Evolutionary conservation across 1,140 invertebrate species (phyloP).

Genomic region (Drosophila kepulauana): DNA sequence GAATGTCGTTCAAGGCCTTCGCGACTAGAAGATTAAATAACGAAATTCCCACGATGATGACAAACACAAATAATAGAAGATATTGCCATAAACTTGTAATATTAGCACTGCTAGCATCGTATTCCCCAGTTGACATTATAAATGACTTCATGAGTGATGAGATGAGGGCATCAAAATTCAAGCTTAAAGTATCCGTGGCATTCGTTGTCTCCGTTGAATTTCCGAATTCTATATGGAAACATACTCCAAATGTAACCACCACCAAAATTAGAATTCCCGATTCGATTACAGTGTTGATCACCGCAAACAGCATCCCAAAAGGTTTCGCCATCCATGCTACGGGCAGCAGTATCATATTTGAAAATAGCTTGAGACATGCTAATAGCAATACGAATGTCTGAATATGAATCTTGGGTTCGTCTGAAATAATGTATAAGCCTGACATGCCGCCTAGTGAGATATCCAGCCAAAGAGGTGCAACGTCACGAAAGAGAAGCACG

Average conservation of each 20-base stretch:
- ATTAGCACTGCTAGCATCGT: neutral
- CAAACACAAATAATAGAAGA: neutral
- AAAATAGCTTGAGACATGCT: neutral
- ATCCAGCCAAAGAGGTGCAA: neutral
- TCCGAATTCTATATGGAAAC: neutral
- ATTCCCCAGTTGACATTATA: constrained; percentile 14
- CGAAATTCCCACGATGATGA: neutral
- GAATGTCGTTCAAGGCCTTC: constrained; percentile 3
- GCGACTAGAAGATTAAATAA: neutral
- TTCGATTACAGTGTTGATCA: neutral
- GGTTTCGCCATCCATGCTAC: neutral
- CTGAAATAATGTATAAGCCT: neutral
- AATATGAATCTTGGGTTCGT: neutral
- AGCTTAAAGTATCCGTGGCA: neutral
- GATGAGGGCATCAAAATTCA: neutral
- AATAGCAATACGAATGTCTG: neutral
- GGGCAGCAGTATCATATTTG: neutral
- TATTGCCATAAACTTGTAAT: neutral
- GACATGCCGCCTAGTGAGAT: neutral
- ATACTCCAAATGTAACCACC: neutral
- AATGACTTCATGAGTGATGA: neutral
- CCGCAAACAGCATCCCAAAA: neutral
- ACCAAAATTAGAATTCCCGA: neutral
- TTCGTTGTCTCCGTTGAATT: neutral
- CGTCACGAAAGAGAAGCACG: neutral